Percentiles rank a stretch among this genome's conserved stretches.
Evolutionary conservation across 2,888 invertebrate species (phyloP).

Genomic region (Notodonta ziczac): DNA sequence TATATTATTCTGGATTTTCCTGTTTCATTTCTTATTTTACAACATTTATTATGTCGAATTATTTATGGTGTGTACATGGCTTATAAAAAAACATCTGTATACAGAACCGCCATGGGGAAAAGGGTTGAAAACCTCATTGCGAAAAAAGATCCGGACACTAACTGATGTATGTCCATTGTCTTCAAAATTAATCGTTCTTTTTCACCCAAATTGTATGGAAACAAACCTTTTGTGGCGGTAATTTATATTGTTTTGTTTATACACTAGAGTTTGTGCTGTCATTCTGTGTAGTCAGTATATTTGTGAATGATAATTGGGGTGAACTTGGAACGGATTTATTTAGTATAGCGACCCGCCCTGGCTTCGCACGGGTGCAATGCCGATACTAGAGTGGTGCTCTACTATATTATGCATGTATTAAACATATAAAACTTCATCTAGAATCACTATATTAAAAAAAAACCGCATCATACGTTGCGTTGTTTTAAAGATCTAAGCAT

Average conservation of each 20-base stretch:
- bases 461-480: too few relatives aligned
- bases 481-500: too few relatives aligned
- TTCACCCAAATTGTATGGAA: constrained; percentile 26
- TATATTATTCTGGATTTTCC: too few relatives aligned
- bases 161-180: constrained; percentile 49
- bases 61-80: constrained; percentile 6
- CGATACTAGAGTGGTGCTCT: too few relatives aligned
- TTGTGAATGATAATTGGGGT: neutral
- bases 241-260: constrained; percentile 1
- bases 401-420: too few relatives aligned
- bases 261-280: neutral
- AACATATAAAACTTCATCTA: too few relatives aligned
- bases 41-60: too few relatives aligned
- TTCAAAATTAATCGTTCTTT: constrained; percentile 48
- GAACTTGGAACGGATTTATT: too few relatives aligned
- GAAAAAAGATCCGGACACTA: constrained; percentile 29
- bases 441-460: too few relatives aligned
- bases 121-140: constrained; percentile 28
- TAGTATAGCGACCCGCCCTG: too few relatives aligned
- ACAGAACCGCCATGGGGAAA: constrained; percentile 21
- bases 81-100: constrained; percentile 26
- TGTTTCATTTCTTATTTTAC: too few relatives aligned
- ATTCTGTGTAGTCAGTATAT: neutral
- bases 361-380: too few relatives aligned
- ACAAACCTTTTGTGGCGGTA: constrained; percentile 11